Base-by-base conservation (phyloP, 1,140 invertebrate genomes). In the Trichonephila clavata region DNA sequence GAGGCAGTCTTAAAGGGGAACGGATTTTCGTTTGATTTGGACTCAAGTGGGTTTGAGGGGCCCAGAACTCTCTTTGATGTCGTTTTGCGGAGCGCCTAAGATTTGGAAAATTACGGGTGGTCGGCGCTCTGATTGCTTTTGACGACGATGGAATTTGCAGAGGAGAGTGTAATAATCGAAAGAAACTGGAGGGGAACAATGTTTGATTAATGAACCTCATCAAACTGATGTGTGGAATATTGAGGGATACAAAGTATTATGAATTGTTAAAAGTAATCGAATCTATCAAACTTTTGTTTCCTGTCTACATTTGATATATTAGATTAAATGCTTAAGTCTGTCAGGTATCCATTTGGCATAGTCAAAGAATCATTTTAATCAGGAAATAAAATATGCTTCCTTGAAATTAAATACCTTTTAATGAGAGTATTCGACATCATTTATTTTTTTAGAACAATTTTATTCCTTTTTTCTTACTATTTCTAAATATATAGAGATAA, bases 1-100 rank as follows among this genome's bases (percentile, higher is more conserved):
- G 32, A 77, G 32, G 32, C 71, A 77, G 71, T 4, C 71, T 77
- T 32, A 77, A 18, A 77, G 1, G 71, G 61, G 18, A 18, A 32
- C 18, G 84, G 60, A 60, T 86, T 86, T 86, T 86, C 84, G 60
- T 86, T 86, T 86, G 84, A 86, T 86, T 86, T 16, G 14, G 59
- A 86, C 71, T 77, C 32, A 20, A 86, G 84, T 61, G 84, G 84
- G 18, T 77, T 77, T 39, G 27, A 4, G 71, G 68, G 27, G 18
- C 18, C 71, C 10, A 13, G 71, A 39, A 77, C 13, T 18, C 27
- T 39, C 71, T 77, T 77, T 77, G 71, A 77, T 77, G 71, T 77
- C 71, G 71, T 77, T 77, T 77, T 77, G 14, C 27, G 59, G 57
- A 83, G 43, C 8, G 81, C 50, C 50, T 83, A n/a, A 59, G 81